Evolutionary conservation across 2,113 vertebrate species (phyloP), one percentile per base, ranked within the genome.

Genomic region (Proteles cristata): DNA sequence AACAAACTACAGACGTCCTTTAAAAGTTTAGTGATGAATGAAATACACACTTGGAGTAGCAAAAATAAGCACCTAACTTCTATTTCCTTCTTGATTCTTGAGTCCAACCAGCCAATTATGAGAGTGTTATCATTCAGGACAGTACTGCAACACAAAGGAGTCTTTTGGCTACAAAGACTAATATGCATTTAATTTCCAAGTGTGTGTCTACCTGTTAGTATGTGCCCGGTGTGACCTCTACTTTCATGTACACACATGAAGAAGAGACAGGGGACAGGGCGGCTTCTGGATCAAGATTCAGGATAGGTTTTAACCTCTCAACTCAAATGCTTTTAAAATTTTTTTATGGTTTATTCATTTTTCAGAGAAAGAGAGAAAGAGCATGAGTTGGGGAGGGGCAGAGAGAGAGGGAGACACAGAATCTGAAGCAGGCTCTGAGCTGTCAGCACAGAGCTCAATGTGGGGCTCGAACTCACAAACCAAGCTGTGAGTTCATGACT

Each of bases 141-240:
- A 98, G 61, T 63, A 82, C 35, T 88, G 1, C 39, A 94, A 94
- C 97, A 88, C 45, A 97, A 98, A 97, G 76, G 90, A 77, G 76
- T 31, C 21, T 74, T 85, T 95, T 58, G 88, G 73, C 74, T 94
- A 31, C 35, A 83, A 97, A 97, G 55, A 94, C 90, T 84, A 96
- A 48, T 92, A 85, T 91, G 91, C 86, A 6, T 26, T 55, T 84
- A 69, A 91, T 88, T n/a, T 33, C 10, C 48, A 7, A 88, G 81
- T 90, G 55, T 91, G 12, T 69, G 55, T 91, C 45, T 43, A 17
- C 23, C 16, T 5, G 31, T 5, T 17, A 35, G 31, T 19, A 4
- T 88, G 7, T 65, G 69, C 43, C 11, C 26, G 8, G 26, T 71
- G 0, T 87, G 45, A 81, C 31, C 48, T 39, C 33, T 33, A 63